These are phyloP conservation scores for Scytalopus superciliaris DNA, from an alignment of 2,113 vertebrate species.

Conservation along the genomic window DNA sequence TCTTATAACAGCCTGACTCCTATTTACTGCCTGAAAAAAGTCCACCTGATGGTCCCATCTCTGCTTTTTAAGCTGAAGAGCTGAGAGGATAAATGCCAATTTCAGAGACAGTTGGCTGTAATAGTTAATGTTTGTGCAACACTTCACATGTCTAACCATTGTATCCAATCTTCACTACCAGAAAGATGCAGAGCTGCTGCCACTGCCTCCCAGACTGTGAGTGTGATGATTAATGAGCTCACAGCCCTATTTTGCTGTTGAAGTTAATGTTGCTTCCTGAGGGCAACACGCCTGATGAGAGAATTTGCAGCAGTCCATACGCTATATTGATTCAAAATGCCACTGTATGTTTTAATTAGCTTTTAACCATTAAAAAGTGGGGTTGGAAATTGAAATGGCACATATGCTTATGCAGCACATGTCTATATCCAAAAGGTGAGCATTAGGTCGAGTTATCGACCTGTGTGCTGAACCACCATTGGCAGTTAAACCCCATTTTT, in stretches of 20 bases:
- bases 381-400: conserved; percentile 36
- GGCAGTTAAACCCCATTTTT: not conserved
- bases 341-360: conserved; percentile 66
- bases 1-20: not conserved
- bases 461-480: not conserved
- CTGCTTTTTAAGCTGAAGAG: not conserved
- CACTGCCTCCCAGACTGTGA: conserved; percentile 33
- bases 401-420: conserved; percentile 16
- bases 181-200: conserved; percentile 32
- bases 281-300: conserved; percentile 61
- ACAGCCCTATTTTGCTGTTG: conserved; percentile 61
- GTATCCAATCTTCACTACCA: conserved; percentile 14
- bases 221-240: conserved; percentile 62
- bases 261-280: conserved; percentile 69
- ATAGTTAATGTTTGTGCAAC: conserved; percentile 47
- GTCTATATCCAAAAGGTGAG: conserved; percentile 30
- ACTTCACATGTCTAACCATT: conserved; percentile 28
- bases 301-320: conserved; percentile 65
- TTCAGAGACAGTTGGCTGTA: conserved; percentile 38
- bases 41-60: not conserved
- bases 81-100: not conserved
- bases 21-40: not conserved
- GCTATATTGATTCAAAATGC: conserved; percentile 67
- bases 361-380: conserved; percentile 53
- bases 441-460: not conserved